Conservation (phyloP, 2,888 invertebrate species). For the Pristionchus exspectatus region DNA sequence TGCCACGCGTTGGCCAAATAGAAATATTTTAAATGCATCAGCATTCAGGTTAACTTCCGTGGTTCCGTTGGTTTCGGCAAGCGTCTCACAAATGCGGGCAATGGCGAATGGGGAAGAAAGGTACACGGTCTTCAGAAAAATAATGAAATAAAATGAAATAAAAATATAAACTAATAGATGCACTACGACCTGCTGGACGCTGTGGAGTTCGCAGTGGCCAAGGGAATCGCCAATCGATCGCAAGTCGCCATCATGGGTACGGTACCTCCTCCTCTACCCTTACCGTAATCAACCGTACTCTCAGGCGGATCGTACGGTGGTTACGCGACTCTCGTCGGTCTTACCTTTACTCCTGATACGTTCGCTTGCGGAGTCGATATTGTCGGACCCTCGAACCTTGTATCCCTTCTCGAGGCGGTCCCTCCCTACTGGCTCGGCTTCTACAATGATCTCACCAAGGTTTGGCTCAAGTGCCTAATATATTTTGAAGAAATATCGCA, state of each 20-base stretch:
- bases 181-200: slow-evolving; percentile 78
- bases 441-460: slow-evolving; percentile 75
- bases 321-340: slow-evolving; percentile 77
- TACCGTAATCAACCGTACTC: background rate
- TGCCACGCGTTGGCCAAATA: background rate
- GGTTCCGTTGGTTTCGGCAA: slow-evolving; percentile 78
- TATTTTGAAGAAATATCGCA: too few relatives aligned
- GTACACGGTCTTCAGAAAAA: background rate
- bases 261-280: background rate
- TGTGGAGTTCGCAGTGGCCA: slow-evolving; percentile 74
- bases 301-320: slow-evolving; percentile 75
- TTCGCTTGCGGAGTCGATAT: slow-evolving; percentile 78
- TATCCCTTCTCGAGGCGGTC: slow-evolving; percentile 76
- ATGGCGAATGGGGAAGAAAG: slow-evolving; percentile 78
- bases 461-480: slow-evolving; percentile 15
- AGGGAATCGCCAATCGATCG: slow-evolving; percentile 71
- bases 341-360: slow-evolving; percentile 77
- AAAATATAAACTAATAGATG: slow-evolving; percentile 62
- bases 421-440: slow-evolving; percentile 78
- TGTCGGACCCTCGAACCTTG: slow-evolving; percentile 77
- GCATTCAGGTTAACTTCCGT: slow-evolving; percentile 75
- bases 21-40: background rate
- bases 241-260: slow-evolving; percentile 74
- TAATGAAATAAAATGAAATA: background rate
- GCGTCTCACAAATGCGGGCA: slow-evolving; percentile 75